Evolutionary conservation across 2,113 vertebrate species (phyloP).

Genomic region (Anarhynchus alexandrinus): DNA sequence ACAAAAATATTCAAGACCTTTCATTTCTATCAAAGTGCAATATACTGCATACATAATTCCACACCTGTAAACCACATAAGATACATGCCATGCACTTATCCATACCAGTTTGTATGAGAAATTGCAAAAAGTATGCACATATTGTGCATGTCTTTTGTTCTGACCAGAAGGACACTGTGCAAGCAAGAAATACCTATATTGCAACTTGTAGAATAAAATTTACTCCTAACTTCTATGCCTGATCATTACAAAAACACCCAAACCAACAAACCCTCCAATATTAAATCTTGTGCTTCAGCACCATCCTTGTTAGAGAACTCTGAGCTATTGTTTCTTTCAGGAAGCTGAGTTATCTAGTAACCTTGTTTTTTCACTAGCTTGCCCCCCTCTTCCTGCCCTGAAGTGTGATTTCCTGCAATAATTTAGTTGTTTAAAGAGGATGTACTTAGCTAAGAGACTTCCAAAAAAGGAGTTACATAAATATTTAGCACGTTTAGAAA

Average conservation of each 20-base stretch:
- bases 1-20: conserved; percentile 39
- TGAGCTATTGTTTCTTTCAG: background rate
- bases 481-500: conserved; percentile 54
- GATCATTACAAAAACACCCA: background rate
- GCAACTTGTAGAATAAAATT: background rate
- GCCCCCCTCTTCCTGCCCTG: background rate
- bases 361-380: background rate
- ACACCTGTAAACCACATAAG: conserved; percentile 19
- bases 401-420: conserved; percentile 28
- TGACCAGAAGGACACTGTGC: background rate
- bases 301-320: background rate
- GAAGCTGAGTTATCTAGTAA: background rate
- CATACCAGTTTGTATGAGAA: background rate
- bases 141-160: background rate
- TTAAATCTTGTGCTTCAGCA: background rate
- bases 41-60: conserved; percentile 39
- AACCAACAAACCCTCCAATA: background rate
- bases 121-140: background rate
- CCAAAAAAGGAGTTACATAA: conserved; percentile 49
- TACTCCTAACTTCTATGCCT: background rate
- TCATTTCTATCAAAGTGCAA: conserved; percentile 60
- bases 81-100: background rate
- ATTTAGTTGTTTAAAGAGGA: conserved; percentile 6
- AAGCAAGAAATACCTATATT: background rate
- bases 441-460: background rate